These are phyloP conservation scores for Bombus soroeensis DNA, from an alignment of 1,140 invertebrate genomes.

Conservation along the genomic window DNA sequence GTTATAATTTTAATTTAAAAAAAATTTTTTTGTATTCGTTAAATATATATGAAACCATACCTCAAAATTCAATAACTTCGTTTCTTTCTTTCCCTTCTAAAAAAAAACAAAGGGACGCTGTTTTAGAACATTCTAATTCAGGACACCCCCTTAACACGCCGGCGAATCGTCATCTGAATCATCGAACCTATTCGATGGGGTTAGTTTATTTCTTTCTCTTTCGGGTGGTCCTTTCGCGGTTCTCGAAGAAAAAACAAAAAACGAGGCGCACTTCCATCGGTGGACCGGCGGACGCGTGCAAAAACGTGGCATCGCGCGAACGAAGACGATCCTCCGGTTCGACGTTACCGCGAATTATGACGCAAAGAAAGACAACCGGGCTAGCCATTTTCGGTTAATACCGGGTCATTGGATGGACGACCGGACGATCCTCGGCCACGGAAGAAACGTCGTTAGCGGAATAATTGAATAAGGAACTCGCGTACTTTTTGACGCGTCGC, in stretches of 20 bases:
- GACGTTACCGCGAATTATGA: conserved; percentile 42
- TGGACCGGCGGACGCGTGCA: not conserved
- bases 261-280: not conserved
- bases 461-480: conserved; percentile 29
- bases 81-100: no score
- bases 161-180: not conserved
- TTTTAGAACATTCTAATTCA: no score
- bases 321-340: not conserved
- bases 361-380: conserved; percentile 28
- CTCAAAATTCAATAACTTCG: no score
- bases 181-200: not conserved
- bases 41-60: no score
- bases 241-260: conserved; percentile 23
- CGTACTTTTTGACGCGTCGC: not conserved
- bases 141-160: no score
- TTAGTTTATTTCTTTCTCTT: not conserved
- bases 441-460: conserved; percentile 30
- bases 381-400: conserved; percentile 39
- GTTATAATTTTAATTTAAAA: no score
- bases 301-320: conserved; percentile 3
- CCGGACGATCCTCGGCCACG: not conserved
- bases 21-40: no score
- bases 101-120: no score
- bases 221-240: conserved; percentile 14
- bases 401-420: conserved; percentile 8